Base-by-base conservation (phyloP, 2,797 vertebrate genomes). In the Eulemur coronatus region DNA sequence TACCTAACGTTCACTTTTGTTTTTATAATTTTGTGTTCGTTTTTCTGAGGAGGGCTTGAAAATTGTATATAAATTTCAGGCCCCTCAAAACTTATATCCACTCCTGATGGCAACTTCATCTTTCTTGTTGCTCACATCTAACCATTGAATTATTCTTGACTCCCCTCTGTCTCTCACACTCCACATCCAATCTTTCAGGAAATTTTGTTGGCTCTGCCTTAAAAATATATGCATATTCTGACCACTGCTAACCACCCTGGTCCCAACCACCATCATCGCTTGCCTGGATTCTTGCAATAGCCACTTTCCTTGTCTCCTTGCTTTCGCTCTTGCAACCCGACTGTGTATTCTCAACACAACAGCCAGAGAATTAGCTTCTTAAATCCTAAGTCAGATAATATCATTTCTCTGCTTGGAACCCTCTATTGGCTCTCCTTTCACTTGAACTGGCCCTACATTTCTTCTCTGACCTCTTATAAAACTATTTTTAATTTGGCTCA, bases 351-450 rank as follows among this genome's bases (percentile, higher is more conserved):
- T 80, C 30, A 92, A 35, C 17, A 79, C 61, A 92, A 17, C 10
- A 85, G 30, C 63, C n/a, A 79, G 30, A 87, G n/a, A 84, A 79
- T 72, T 69, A 43, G 57, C 12, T 94, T 96, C 46, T 93, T 57
- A 81, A 89, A 94, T 46, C 2, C 2, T 65, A 82, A 90, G 18
- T 59, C 69, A 55, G 14, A 61, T 61, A 59, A 89, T 33, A 33
- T 57, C 3, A 73, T 75, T 76, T 11, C 4, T 67, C 57, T 89
- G 26, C 52, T 89, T 18, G 67, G 48, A 57, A 50, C 4, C 7
- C 52, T 80, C 20, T 12, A 59, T 15, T 88, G 30, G 20, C 10
- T 89, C 61, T 89, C n/a, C 24, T 41, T 59, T 90, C 50, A 69
- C 43, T 88, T 59, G 22, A 80, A 41, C 26, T 72, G 52, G 17